Evolutionary conservation across 2,113 vertebrate genomes (phyloP).

Genomic region (Channa maculata): DNA sequence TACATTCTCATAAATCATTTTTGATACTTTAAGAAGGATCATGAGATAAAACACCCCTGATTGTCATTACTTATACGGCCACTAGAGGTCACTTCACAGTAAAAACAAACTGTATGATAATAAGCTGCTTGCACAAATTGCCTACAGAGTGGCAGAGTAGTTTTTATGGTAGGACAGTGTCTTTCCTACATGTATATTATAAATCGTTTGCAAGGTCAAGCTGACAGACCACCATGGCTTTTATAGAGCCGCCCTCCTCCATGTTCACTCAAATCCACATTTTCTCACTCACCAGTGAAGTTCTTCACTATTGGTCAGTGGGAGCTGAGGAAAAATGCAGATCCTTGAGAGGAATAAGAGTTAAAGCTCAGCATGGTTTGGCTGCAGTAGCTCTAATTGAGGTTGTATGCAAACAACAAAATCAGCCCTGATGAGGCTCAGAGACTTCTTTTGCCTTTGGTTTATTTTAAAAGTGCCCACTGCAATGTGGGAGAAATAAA

Average conservation of each 20-base stretch:
- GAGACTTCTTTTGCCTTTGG: not conserved
- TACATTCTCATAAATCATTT: too few relatives aligned
- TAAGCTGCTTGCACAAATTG: too few relatives aligned
- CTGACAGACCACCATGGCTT: slow-evolving; percentile 50
- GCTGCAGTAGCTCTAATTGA: slow-evolving; percentile 3
- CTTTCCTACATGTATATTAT: slow-evolving; percentile 36
- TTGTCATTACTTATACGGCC: too few relatives aligned
- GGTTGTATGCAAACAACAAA: slow-evolving; percentile 14
- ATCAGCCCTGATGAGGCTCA: slow-evolving; percentile 11
- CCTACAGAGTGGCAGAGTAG: too few relatives aligned
- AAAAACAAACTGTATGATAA: too few relatives aligned
- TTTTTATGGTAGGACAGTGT: too few relatives aligned
- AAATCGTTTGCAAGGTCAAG: slow-evolving; percentile 29
- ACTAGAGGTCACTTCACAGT: too few relatives aligned
- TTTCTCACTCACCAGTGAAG: slow-evolving; percentile 17
- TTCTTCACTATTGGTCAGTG: not conserved
- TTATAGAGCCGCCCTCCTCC: slow-evolving; percentile 44
- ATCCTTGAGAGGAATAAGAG: not conserved
- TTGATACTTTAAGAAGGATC: too few relatives aligned
- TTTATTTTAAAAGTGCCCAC: not conserved
- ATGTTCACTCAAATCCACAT: slow-evolving; percentile 12
- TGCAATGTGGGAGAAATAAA: too few relatives aligned
- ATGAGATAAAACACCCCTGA: too few relatives aligned
- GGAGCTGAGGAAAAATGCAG: slow-evolving; percentile 10
- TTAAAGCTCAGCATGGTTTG: slow-evolving; percentile 31